Evolutionary conservation across 2,797 vertebrate species (phyloP).

Genomic region (Rhinophrynus dorsalis): DNA sequence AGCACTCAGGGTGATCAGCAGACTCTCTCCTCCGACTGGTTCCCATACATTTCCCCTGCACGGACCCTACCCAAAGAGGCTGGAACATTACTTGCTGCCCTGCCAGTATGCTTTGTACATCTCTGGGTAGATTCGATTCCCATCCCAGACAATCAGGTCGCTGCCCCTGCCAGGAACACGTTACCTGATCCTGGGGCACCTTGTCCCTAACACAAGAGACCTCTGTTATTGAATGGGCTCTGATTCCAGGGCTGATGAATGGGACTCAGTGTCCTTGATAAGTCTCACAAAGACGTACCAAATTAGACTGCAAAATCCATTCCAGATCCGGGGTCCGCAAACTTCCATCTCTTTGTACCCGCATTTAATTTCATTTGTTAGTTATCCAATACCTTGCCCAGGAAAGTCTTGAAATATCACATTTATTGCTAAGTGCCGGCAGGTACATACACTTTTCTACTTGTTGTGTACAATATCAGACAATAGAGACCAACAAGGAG

Average conservation of each 20-base stretch:
- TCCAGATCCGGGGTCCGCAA: not conserved
- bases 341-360: too few relatives aligned
- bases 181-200: slow-evolving; percentile 12
- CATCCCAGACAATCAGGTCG: not conserved
- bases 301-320: not conserved
- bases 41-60: too few relatives aligned
- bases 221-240: not conserved
- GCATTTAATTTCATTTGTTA: not conserved
- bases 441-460: too few relatives aligned
- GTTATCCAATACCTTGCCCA: not conserved
- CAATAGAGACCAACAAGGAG: too few relatives aligned
- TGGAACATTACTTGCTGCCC: not conserved
- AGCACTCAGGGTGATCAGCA: too few relatives aligned
- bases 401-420: too few relatives aligned
- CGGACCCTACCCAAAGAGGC: not conserved
- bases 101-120: not conserved
- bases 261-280: not conserved
- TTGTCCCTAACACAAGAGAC: not conserved
- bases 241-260: slow-evolving; percentile 2
- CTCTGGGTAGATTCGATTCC: not conserved
- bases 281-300: not conserved
- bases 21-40: too few relatives aligned
- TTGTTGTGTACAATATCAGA: too few relatives aligned
- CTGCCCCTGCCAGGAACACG: not conserved
- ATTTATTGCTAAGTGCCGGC: too few relatives aligned